Evolutionary conservation across 2,797 vertebrate species (phyloP), one percentile per base, ranked within the genome.

Genomic region (Melanotaenia parkinsoni): DNA sequence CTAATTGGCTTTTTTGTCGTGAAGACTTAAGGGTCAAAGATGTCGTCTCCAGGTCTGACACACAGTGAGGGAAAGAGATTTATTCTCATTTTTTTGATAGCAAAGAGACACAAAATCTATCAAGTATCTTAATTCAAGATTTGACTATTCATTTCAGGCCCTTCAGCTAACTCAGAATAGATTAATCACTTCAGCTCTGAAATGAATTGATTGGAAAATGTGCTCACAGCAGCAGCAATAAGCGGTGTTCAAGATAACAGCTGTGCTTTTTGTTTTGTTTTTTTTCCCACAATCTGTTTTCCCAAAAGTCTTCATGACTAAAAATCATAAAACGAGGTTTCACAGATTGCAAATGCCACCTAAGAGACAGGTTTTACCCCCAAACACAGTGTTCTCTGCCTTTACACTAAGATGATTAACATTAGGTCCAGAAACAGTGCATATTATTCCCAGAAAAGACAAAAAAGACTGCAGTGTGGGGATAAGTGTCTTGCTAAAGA

Each of bases 101-200:
- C 22, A n/a, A 59, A 65, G 20, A 5, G n/a, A 32, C 18, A 30
- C 16, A 33, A 40, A 51, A 54, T 35, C 53, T 54, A 64, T n/a
- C n/a, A 20, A 59, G n/a, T 14, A 10, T 28, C 22, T 26, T 61
- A 67, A 45, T 2, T 4, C 26, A 43, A 10, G 2, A 40, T 28
- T 33, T 56, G 28, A 51, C n/a, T 56, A 35, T 51, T 56, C 24
- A 28, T 45, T 9, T 66, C 9, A 50, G 8, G 13, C 12, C 51
- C 51, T 67, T 72, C 33, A 77, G 12, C 43, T 13, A 20, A 50
- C 38, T 66, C 26, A 63, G 26, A 67, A 72, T 50, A 67, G 50
- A 20, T 33, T 28, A 62, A 72, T 62, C 43, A 63, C 33, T 50
- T 47, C 40, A 62, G 53, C 9, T 51, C 0, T 33, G 32, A 66